Evolutionary conservation across 2,888 invertebrate genomes (phyloP), one percentile per base, ranked within the genome.

Genomic region (Idaea aversata): DNA sequence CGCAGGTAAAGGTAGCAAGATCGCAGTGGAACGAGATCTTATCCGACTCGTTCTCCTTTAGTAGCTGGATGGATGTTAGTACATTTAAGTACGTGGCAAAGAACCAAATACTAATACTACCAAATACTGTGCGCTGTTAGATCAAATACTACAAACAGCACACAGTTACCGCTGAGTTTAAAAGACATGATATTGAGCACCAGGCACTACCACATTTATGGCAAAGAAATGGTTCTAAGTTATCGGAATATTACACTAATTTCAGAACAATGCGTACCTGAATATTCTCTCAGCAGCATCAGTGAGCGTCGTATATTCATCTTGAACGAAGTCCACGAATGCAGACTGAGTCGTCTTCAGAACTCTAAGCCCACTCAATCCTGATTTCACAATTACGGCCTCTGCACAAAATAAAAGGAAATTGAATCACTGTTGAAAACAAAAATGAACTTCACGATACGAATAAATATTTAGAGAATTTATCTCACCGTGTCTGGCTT

Each of bases 261-360:
- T 47, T 47, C 15, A 15, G 58, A 25, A 25, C 3, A 25, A 25
- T 16, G 3, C 58, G 6, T 65, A 82, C 93, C 93, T 93, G 81
- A 96, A 96, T 76, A 97, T 95, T 71, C 97, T 94, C 82, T 97
- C 97, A 61, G 95, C 94, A 59, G 95, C 94, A 85, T 97, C 97
- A 0, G 96, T 94, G 25, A 97, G 88, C 0, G 96, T 96, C 35
- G 96, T 94, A 84, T 95, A 97, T 76, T 96, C 97, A 78, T 97
- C 97, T 80, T 95, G 94, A 34, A 96, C 95, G 79, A 97, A 97
- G 84, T 97, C 96, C 3, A 94, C 95, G 80, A 97, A 97, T 0
- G 96, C 94, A 0, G 97, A 97, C 81, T 97, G 96, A 0, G 97
- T 97, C 0, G 97, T 97, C 86, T 97, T 97, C 70, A 97, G 85